phyloP scores from a whole-genome alignment of 1,140 invertebrate genomes.

The Charaxes varanes region DNA sequence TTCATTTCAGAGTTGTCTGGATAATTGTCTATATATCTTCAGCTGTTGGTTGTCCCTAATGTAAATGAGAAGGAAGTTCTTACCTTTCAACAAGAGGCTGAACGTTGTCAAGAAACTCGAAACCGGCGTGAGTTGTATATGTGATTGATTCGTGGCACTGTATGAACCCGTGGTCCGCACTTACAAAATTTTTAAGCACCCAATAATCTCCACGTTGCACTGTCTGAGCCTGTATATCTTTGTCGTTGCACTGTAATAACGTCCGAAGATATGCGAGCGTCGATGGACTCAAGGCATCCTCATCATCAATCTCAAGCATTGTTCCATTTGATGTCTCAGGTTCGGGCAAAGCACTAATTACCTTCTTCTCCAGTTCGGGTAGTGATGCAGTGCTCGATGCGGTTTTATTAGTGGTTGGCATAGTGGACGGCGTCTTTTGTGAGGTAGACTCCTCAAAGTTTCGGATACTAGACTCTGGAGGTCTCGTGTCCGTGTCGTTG shows the following conservation, averaged over 20 bases:
- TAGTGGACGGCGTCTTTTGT: slow-evolving; percentile 48
- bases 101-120: slow-evolving; percentile 92
- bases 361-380: slow-evolving; percentile 46
- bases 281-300: slow-evolving; percentile 49
- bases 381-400: slow-evolving; percentile 49
- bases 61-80: slow-evolving; percentile 19
- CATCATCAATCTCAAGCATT: slow-evolving; percentile 51
- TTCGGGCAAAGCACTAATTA: slow-evolving; percentile 40
- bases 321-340: slow-evolving; percentile 44
- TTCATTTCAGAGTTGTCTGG: too few relatives aligned
- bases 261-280: slow-evolving; percentile 49
- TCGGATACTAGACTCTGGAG: slow-evolving; percentile 36
- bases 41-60: background rate
- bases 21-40: background rate
- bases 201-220: slow-evolving; percentile 90
- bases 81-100: slow-evolving; percentile 84
- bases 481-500: slow-evolving; percentile 39
- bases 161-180: slow-evolving; percentile 75
- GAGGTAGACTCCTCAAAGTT: slow-evolving; percentile 56
- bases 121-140: slow-evolving; percentile 94
- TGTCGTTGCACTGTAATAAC: slow-evolving; percentile 79
- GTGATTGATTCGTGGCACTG: slow-evolving; percentile 90
- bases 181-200: slow-evolving; percentile 92
- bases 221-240: slow-evolving; percentile 76
- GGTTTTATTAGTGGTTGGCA: slow-evolving; percentile 55